These are phyloP conservation scores for Microcebus murinus DNA, from an alignment of 2,113 vertebrate genomes.

Conservation along the genomic window DNA sequence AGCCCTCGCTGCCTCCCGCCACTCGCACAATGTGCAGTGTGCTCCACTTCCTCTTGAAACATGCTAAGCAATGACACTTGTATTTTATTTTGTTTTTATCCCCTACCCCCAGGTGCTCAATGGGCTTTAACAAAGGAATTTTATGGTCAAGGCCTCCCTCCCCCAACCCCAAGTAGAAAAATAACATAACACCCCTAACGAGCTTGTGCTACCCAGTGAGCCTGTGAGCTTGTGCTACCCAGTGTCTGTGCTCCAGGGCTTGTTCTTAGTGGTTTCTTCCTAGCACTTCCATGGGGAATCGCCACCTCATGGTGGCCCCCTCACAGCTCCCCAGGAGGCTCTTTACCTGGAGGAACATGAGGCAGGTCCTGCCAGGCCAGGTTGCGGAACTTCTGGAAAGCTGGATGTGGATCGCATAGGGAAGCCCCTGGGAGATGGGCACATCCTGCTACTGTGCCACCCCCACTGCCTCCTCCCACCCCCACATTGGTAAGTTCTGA, in stretches of 20 bases:
- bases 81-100: constrained; percentile 24
- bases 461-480: background rate
- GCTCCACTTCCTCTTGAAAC: constrained; percentile 60
- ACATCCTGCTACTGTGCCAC: background rate
- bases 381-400: background rate
- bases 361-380: background rate
- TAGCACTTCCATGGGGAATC: background rate
- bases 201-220: background rate
- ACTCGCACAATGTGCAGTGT: background rate
- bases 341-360: background rate
- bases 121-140: constrained; percentile 45
- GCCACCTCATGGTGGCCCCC: background rate
- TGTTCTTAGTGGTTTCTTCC: background rate
- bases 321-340: background rate
- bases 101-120: background rate
- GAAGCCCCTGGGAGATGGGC: background rate
- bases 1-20: background rate
- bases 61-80: constrained; percentile 24
- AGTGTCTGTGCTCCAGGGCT: background rate
- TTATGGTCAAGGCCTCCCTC: background rate
- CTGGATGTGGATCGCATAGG: background rate
- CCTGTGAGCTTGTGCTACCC: background rate
- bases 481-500: background rate
- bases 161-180: background rate
- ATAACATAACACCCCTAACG: background rate